Evolutionary conservation across 1,140 invertebrate species (phyloP), one percentile per base, ranked within the genome.

Genomic region (Plodia interpunctella): DNA sequence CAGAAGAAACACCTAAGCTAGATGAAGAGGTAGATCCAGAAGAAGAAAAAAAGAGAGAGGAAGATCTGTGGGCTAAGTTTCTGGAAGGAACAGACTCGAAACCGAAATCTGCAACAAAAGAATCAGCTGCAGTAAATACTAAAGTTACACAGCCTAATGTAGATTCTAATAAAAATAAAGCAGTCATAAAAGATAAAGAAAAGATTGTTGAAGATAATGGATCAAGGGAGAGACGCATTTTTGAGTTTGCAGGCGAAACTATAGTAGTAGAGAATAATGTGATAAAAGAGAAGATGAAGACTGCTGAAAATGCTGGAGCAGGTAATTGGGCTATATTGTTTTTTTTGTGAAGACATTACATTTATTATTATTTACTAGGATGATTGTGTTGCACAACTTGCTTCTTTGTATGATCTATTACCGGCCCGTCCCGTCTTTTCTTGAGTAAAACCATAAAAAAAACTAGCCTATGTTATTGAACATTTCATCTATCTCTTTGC

Each of bases 51-150:
- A 92, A 94, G 65, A 90, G 90, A 71, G 92, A 93, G 58, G 94
- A 95, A 75, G 92, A 92, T 64, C 77, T 96, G 0, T 96, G 94
- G 94, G 93, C 94, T 8, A 92, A 93, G 79, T 96, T 96, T 74
- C 91, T 94, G 74, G 93, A 92, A 74, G 94, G 94, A 74, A 93
- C 94, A 58, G 92, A 92, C 78, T 90, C 90, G 63, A 89, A 90
- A 77, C 76, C 82, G 17, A 88, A 85, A 74, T 18, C 87, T 32
- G 80, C 78, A 65, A 49, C 65, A 49, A 63, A 72, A 50, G 68
- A 76, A 49, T 11, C 44, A 25, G 68, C 62, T 32, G 52, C 51
- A 58, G 0, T 28, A 49, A 54, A 58, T 21, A 60, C 59, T 59
- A 57, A 32, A 50, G 44, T 25, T 49, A 57, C 49, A 56, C 5